These are phyloP conservation scores for Parazoanthus darwini DNA, from an alignment of 92 coral and sea anemone genomes.

Conservation along the genomic window DNA sequence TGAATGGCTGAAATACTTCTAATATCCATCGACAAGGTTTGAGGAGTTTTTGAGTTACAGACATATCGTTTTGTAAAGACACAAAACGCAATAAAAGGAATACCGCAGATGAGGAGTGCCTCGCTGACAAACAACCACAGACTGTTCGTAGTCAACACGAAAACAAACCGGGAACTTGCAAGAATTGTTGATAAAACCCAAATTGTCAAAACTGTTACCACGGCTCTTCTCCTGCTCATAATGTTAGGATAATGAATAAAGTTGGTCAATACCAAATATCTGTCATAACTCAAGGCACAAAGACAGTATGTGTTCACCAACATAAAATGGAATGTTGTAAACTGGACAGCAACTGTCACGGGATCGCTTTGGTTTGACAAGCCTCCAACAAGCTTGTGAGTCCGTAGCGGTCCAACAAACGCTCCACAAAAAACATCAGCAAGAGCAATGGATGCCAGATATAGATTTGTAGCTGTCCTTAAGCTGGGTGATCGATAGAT, in stretches of 20 bases:
- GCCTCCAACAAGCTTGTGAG: neutral
- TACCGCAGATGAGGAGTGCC: neutral
- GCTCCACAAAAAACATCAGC: slow-evolving; percentile 32
- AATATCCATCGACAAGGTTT: neutral
- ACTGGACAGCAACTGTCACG: slow-evolving; percentile 2
- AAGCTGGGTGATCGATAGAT: slow-evolving; percentile 2
- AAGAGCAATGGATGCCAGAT: slow-evolving; percentile 27
- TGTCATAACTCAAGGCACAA: slow-evolving; percentile 34
- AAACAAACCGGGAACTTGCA: slow-evolving; percentile 23
- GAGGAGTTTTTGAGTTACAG: neutral
- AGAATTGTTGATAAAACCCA: slow-evolving; percentile 36
- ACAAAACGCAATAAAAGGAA: neutral
- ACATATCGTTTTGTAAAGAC: slow-evolving; percentile 27
- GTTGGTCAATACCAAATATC: slow-evolving; percentile 5
- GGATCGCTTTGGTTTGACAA: neutral
- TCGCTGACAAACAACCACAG: neutral
- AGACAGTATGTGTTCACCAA: slow-evolving; percentile 10
- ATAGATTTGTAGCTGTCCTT: slow-evolving; percentile 11
- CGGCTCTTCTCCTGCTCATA: slow-evolving; percentile 27
- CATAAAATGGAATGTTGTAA: neutral
- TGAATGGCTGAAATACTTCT: slow-evolving; percentile 5
- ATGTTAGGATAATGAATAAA: neutral
- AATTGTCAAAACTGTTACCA: neutral
- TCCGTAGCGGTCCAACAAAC: slow-evolving; percentile 33
- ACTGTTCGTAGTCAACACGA: slow-evolving; percentile 1